Base-by-base conservation (phyloP, 37 sponge, comb jelly and placozoan species). In the Tethya wilhelma region DNA sequence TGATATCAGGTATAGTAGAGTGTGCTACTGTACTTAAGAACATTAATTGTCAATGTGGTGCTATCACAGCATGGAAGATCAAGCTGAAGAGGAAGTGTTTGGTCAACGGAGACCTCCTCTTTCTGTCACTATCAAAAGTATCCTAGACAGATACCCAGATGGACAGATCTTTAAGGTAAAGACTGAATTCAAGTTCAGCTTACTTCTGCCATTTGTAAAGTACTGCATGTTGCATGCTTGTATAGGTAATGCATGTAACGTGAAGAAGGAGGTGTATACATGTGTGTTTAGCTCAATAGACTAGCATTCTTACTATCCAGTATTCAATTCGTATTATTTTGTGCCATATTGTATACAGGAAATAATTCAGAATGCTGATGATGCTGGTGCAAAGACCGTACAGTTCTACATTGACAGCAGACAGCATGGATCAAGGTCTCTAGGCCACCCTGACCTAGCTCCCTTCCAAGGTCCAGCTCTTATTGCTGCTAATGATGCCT, bases 321-420 rank as follows among this genome's bases (percentile, higher is more conserved):
- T n/a, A n/a, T n/a, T n/a, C n/a, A n/a, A n/a, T n/a, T n/a, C n/a
- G n/a, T n/a, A n/a, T n/a, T n/a, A n/a, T n/a, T n/a, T n/a, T n/a
- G n/a, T n/a, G n/a, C n/a, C n/a, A n/a, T n/a, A n/a, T 38, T 38
- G 38, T 36, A 23, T 38, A 75, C 33, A 80, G 91, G 91, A 92
- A 77, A 65, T 92, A 38, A 84, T 92, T 36, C 93, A 92, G 60
- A 92, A 92, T 79, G 93, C 93, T 59, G 93, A 92, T 77, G 93
- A 93, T 83, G 93, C 93, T 71, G 90, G 83, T 30, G 93, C 93
- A 0, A 79, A 44, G 23, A 55, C 23, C 63, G 86, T 93, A 5
- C 67, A 75, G 49, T 93, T 93, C 79, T 59, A 65, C 49, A 43
- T 93, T 37, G 90, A 93, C 69, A 12, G 36, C 29, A 81, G 91